Conservation (phyloP, 2,888 invertebrate genomes). For the Scelioninae gen. 1 region DNA sequence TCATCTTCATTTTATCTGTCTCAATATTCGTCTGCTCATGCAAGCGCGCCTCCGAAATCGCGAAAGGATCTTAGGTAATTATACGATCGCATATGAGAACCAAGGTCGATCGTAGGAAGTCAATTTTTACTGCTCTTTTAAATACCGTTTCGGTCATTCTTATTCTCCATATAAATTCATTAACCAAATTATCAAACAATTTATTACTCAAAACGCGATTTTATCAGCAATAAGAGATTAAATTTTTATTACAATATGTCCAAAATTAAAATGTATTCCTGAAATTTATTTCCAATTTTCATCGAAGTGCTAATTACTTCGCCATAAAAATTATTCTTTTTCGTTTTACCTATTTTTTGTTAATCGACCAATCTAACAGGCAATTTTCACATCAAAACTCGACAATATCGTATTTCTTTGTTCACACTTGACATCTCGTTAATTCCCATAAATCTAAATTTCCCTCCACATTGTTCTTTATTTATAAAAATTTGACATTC, state of each 20-base stretch:
- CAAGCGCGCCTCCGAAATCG: too few species aligned
- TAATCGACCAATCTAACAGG: background rate
- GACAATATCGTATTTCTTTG: background rate
- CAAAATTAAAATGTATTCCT: too few species aligned
- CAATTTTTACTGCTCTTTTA: background rate
- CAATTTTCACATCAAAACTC: background rate
- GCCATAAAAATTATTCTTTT: too few species aligned
- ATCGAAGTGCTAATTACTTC: too few species aligned
- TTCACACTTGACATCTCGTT: background rate
- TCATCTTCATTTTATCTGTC: too few species aligned
- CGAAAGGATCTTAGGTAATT: too few species aligned
- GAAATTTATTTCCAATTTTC: too few species aligned
- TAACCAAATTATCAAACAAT: background rate
- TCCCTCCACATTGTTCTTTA: background rate
- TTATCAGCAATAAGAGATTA: too few species aligned
- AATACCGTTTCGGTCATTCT: background rate
- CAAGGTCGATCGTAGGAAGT: conserved; percentile 15
- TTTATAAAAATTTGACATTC: conserved; percentile 9
- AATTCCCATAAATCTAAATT: conserved; percentile 1
- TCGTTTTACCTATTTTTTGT: too few species aligned
- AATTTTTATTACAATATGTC: too few species aligned
- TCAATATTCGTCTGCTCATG: too few species aligned
- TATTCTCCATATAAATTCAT: conserved; percentile 1
- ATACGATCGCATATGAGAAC: conserved; percentile 5
- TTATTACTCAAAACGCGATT: too few species aligned